Evolutionary conservation across 1,140 invertebrate species (phyloP), one percentile per base, ranked within the genome.

Genomic region (Contarinia nasturtii): DNA sequence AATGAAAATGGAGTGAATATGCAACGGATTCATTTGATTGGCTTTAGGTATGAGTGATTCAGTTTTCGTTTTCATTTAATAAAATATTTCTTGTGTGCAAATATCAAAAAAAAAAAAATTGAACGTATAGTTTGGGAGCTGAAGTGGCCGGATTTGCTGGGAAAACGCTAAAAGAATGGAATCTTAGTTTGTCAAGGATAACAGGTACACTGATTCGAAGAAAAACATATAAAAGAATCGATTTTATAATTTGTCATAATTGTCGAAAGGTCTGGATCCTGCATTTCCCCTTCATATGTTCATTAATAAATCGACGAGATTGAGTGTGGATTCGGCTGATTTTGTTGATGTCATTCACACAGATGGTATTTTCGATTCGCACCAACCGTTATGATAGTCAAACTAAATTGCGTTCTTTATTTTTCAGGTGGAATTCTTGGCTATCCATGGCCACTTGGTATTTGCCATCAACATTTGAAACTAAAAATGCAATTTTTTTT

Each of bases 261-360:
- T n/a, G n/a, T n/a, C n/a, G n/a, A n/a, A n/a, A 71, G 86, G 85
- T 33, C 55, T 93, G 45, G 87, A 92, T 61, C 85, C 86, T 0
- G 86, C 87, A 0, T 80, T 82, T 52, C 87, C 87, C 0, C 69
- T 87, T 2, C 89, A 85, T 61, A 76, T 78, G 54, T 65, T 77
- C n/a, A 74, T 74, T 17, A 77, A 77, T 42, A 64, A 66, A 4
- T 68, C 74, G 45, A 79, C 76, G 1, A 75, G 82, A 12, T 60
- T 90, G n/a, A 70, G 76, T n/a, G 59, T 72, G 12, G 70, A 69
- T 0, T 87, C 92, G 57, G 91, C 90, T 0, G 57, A 70, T 7
- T 93, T 93, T 58, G 88, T 96, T 7, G 91, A 94, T 59, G 79
- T 92, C 3, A 84, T 94, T 47, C 91, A 96, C 57, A 87, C 87